Evolutionary conservation across 2,113 vertebrate species (phyloP).

Genomic region (Tupaia tana): DNA sequence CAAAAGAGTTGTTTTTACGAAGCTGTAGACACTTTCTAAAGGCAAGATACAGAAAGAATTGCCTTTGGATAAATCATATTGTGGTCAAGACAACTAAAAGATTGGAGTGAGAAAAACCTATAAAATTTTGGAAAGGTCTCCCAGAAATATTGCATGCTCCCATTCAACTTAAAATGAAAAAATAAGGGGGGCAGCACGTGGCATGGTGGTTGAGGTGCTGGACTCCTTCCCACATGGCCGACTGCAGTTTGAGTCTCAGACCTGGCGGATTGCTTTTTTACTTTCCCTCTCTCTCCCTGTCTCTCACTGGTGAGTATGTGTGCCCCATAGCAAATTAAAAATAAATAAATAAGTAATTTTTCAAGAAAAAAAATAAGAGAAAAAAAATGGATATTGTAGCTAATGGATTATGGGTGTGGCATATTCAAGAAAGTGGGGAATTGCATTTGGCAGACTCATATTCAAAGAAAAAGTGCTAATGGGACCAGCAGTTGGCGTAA

Average conservation of each 20-base stretch:
- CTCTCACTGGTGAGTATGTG: too few species aligned
- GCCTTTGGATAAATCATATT: background rate
- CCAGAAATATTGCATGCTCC: background rate
- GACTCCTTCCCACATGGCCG: too few species aligned
- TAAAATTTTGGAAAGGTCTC: constrained; percentile 9
- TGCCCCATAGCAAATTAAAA: too few species aligned
- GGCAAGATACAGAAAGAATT: background rate
- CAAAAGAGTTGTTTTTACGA: constrained; percentile 31
- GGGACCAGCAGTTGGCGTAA: background rate
- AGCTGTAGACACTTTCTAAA: constrained; percentile 38
- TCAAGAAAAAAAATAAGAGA: background rate
- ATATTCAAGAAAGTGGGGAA: constrained; percentile 23
- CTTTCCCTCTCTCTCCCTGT: too few species aligned
- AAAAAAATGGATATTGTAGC: background rate
- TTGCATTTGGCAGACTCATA: background rate
- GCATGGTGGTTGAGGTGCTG: too few species aligned
- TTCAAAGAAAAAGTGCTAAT: background rate
- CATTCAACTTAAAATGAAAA: constrained; percentile 24
- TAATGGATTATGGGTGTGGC: background rate
- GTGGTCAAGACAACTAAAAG: constrained; percentile 2
- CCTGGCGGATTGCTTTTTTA: too few species aligned
- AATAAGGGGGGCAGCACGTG: background rate
- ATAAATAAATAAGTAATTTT: too few species aligned
- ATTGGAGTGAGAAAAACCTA: background rate
- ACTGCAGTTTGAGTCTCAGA: too few species aligned